A percentile compares a stretch with the other conserved stretches of the same genome.
phyloP scores from a whole-genome alignment of 2,888 invertebrate genomes.

The Pachydiplax longipennis region DNA sequence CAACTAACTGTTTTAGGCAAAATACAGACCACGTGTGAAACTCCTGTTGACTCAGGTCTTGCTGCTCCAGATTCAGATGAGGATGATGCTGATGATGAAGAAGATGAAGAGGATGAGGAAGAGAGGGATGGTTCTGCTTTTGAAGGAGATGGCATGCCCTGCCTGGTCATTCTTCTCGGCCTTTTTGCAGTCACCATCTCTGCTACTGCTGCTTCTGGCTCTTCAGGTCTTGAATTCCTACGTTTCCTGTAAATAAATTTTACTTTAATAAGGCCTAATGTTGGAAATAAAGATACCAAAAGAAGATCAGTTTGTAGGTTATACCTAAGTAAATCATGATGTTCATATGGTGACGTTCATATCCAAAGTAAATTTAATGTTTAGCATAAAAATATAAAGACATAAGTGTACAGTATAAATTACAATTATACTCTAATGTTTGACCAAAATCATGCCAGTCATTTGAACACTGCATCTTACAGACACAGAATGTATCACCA shows the following conservation, averaged over 20 bases:
- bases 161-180: constrained; percentile 10
- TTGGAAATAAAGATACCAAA: not conserved
- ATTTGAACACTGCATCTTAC: too few relatives aligned
- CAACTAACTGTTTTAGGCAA: too few relatives aligned
- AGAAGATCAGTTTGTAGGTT: not conserved
- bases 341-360: too few relatives aligned
- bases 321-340: too few relatives aligned
- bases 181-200: constrained; percentile 9
- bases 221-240: constrained; percentile 28
- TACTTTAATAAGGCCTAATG: not conserved
- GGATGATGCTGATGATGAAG: constrained; percentile 1
- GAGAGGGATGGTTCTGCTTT: constrained; percentile 31
- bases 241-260: not conserved
- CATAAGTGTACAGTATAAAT: too few relatives aligned
- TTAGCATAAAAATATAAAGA: too few relatives aligned
- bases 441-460: too few relatives aligned
- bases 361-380: too few relatives aligned
- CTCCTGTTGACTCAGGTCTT: constrained; percentile 60
- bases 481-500: too few relatives aligned
- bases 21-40: constrained; percentile 56
- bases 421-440: too few relatives aligned
- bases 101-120: not conserved
- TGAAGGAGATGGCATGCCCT: not conserved
- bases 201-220: constrained; percentile 19
- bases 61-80: constrained; percentile 49